Evolutionary conservation across 2,888 invertebrate genomes (phyloP).

Genomic region (Branchellion lobata): DNA sequence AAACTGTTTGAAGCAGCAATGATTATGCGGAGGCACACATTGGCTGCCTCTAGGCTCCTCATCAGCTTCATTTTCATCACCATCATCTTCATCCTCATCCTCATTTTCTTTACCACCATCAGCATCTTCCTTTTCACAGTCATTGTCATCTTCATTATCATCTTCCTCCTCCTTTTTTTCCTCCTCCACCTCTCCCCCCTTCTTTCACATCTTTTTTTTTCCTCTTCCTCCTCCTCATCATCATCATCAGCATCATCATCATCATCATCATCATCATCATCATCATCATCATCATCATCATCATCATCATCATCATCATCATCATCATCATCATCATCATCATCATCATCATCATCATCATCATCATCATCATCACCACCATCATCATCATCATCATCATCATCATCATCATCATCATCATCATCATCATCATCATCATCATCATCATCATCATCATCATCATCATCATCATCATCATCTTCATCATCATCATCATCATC

Average conservation of each 20-base stretch:
- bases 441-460: constrained; percentile 36
- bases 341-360: neutral
- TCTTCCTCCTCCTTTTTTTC: neutral
- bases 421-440: neutral
- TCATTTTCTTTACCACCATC: neutral
- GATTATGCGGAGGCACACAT: too few relatives aligned
- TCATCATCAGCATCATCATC: too few relatives aligned
- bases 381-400: constrained; percentile 4
- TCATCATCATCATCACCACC: constrained; percentile 17
- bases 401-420: neutral
- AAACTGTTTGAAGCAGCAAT: too few relatives aligned
- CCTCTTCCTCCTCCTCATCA: too few relatives aligned
- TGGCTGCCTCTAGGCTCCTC: too few relatives aligned
- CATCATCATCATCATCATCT: constrained; percentile 38
- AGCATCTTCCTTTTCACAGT: neutral
- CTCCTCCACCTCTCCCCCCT: neutral
- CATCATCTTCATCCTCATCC: neutral
- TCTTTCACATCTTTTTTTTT: too few relatives aligned
- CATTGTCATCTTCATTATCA: neutral
- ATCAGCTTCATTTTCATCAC: neutral
- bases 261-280: too few relatives aligned
- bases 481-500: neutral
- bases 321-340: neutral
- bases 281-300: too few relatives aligned
- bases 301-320: too few relatives aligned